phyloP scores from a whole-genome alignment of 2,888 invertebrate genomes.

The Entomobrya multifasciata region DNA sequence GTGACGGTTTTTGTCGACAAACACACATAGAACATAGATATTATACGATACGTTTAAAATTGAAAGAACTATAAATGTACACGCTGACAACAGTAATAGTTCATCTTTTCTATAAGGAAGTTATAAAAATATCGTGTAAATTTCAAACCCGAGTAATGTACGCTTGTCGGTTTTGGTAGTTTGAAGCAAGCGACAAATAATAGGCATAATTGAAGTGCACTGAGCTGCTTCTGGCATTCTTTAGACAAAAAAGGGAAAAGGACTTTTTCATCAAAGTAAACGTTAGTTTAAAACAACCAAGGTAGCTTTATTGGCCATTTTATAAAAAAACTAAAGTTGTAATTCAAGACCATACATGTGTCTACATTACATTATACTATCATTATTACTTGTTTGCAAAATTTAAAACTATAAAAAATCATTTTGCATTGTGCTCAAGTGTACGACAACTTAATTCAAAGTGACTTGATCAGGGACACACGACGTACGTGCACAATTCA shows the following conservation, averaged over 20 bases:
- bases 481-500: slow-evolving; percentile 10
- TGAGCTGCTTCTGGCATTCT: neutral
- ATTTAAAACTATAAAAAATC: neutral
- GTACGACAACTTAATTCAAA: slow-evolving; percentile 32
- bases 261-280: neutral
- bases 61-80: slow-evolving; percentile 36
- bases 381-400: neutral
- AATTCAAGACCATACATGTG: neutral
- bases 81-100: too few species aligned
- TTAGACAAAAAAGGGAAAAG: slow-evolving; percentile 4
- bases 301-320: slow-evolving; percentile 21
- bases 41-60: too few species aligned
- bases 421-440: slow-evolving; percentile 5
- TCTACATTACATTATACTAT: neutral
- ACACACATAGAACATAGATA: too few species aligned
- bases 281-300: neutral
- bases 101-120: neutral
- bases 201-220: neutral
- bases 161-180: slow-evolving; percentile 11
- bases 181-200: neutral
- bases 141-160: slow-evolving; percentile 1
- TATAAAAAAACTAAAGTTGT: too few species aligned
- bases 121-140: neutral
- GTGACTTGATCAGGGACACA: slow-evolving; percentile 59
- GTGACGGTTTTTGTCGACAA: slow-evolving; percentile 37